Percentiles rank a stretch among this genome's conserved stretches.
These are phyloP conservation scores for Micrasema minimum DNA, from an alignment of 1,140 invertebrate species.

Conservation along the genomic window DNA sequence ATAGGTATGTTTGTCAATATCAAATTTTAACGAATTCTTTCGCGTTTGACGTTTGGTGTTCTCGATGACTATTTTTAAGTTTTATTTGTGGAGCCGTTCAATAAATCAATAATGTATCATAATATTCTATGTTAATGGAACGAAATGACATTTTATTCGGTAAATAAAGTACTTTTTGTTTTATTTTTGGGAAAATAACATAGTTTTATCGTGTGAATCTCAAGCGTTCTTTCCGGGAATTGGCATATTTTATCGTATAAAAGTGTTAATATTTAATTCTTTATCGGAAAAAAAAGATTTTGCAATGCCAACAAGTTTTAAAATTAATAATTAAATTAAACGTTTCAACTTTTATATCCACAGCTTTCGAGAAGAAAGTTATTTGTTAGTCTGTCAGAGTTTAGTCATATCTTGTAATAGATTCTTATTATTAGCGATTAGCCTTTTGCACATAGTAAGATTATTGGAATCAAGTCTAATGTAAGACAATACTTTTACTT, in stretches of 20 bases:
- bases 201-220: conserved; percentile 39
- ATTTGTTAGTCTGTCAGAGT: conserved; percentile 19
- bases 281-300: neutral
- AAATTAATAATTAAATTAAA: neutral
- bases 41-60: conserved; percentile 47
- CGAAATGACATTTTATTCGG: conserved; percentile 21
- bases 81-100: conserved; percentile 22
- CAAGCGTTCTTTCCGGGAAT: conserved; percentile 9
- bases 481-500: conserved; percentile 4
- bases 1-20: conserved; percentile 48
- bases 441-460: conserved; percentile 33
- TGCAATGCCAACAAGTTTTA: neutral
- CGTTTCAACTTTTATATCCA: no score
- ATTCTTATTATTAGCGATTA: conserved; percentile 33
- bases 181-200: conserved; percentile 41
- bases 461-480: conserved; percentile 7
- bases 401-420: conserved; percentile 38
- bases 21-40: conserved; percentile 43
- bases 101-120: conserved; percentile 19
- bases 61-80: conserved; percentile 22
- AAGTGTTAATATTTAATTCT: neutral
- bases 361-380: neutral
- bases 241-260: conserved; percentile 20
- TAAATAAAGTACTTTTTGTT: conserved; percentile 37
- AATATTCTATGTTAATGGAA: conserved; percentile 1